Conservation (phyloP, 2,888 invertebrate genomes). For the Anthophora plumipes region DNA sequence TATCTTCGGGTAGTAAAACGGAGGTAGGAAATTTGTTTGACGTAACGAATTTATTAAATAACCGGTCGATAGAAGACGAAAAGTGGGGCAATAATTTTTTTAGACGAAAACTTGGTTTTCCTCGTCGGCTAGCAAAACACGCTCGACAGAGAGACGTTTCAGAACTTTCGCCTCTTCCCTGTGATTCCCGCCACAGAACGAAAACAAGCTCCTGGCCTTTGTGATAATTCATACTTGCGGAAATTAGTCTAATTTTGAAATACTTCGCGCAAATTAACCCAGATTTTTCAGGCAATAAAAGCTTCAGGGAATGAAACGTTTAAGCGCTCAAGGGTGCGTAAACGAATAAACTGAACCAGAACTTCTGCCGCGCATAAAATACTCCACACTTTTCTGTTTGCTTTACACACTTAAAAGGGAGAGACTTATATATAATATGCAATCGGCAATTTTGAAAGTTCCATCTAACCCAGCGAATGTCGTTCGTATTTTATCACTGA, state of each 20-base stretch:
- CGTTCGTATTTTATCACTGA: not conserved
- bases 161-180: not conserved
- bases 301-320: slow-evolving; percentile 11
- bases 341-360: slow-evolving; percentile 22
- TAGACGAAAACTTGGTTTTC: slow-evolving; percentile 19
- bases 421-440: not conserved
- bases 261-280: slow-evolving; percentile 29
- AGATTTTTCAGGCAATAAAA: slow-evolving; percentile 35
- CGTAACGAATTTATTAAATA: slow-evolving; percentile 51
- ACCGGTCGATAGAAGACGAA: slow-evolving; percentile 5
- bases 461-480: not conserved
- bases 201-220: not conserved
- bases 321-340: not conserved
- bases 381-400: not conserved
- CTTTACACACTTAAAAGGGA: not conserved
- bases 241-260: slow-evolving; percentile 32
- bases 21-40: slow-evolving; percentile 32
- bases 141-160: not conserved
- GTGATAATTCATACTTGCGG: slow-evolving; percentile 12
- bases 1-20: not conserved
- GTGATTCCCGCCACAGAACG: not conserved
- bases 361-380: not conserved
- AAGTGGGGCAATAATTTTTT: slow-evolving; percentile 45
- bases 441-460: not conserved
- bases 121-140: not conserved